phyloP scores from a whole-genome alignment of 2,888 invertebrate genomes.

The Drosophila mulleri region DNA sequence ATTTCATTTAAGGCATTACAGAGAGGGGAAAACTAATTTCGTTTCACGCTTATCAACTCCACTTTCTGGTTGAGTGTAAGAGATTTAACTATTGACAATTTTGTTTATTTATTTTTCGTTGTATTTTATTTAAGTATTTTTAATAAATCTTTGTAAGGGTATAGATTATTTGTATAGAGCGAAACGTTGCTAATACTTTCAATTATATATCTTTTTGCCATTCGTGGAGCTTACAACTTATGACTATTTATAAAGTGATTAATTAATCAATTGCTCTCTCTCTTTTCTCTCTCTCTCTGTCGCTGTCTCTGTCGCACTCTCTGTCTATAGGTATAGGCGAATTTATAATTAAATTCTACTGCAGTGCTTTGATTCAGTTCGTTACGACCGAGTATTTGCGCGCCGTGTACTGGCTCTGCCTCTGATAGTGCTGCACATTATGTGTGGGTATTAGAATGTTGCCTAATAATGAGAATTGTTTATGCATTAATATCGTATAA shows the following conservation, averaged over 20 bases:
- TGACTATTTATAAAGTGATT: conserved; percentile 64
- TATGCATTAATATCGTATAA: conserved; percentile 61
- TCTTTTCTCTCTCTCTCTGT: conserved; percentile 4
- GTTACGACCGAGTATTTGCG: conserved; percentile 85
- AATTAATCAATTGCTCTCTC: conserved; percentile 48
- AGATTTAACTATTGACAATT: conserved; percentile 17
- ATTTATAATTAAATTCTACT: conserved; percentile 46
- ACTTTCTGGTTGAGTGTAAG: conserved; percentile 74
- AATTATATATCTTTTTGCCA: conserved; percentile 53
- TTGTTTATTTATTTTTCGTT: conserved; percentile 14
- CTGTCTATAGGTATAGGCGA: conserved; percentile 22
- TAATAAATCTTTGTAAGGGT: conserved; percentile 5
- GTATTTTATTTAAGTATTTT: conserved; percentile 11
- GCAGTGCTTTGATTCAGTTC: conserved; percentile 65
- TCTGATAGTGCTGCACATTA: conserved; percentile 85
- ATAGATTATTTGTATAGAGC: conserved; percentile 22
- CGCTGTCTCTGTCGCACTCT: background rate
- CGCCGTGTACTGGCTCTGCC: conserved; percentile 84
- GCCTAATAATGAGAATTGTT: conserved; percentile 77
- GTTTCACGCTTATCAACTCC: conserved; percentile 77
- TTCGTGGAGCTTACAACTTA: conserved; percentile 72
- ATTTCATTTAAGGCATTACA: conserved; percentile 59
- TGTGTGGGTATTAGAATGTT: conserved; percentile 83
- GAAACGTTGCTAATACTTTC: conserved; percentile 67
- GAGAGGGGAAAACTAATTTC: conserved; percentile 46